Evolutionary conservation across 2,113 vertebrate species (phyloP).

Genomic region (Merops nubicus): DNA sequence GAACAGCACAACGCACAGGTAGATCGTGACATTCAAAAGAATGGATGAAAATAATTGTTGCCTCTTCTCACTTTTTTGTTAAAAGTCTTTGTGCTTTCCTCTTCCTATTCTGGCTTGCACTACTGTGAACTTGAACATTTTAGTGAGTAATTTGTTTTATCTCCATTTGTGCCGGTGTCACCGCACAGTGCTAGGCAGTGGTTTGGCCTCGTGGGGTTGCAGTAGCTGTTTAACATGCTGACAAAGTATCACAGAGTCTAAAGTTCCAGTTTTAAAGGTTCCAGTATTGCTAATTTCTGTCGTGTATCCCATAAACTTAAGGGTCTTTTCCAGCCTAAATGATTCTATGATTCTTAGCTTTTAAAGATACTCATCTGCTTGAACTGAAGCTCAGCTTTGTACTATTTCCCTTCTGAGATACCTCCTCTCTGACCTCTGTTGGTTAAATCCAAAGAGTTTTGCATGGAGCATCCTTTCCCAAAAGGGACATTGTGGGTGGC

Average conservation of each 20-base stretch:
- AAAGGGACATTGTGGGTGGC: neutral
- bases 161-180: neutral
- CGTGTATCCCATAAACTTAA: fast-evolving
- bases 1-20: neutral
- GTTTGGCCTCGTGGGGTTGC: neutral
- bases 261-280: neutral
- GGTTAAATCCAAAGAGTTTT: neutral
- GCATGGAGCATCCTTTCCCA: neutral
- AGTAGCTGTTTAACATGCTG: neutral
- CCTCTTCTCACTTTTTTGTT: neutral
- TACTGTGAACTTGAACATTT: neutral
- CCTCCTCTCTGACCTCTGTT: neutral
- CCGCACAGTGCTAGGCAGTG: neutral
- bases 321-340: neutral
- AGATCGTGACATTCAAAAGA: neutral
- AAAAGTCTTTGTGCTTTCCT: neutral
- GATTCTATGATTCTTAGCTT: neutral
- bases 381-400: neutral
- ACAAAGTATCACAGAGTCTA: neutral
- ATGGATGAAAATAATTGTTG: neutral
- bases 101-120: neutral
- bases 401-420: neutral
- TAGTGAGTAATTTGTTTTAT: neutral
- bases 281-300: neutral
- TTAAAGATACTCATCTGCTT: neutral